Evolutionary conservation across 2,888 invertebrate genomes (phyloP).

Genomic region (Sarcophaga caerulescens): DNA sequence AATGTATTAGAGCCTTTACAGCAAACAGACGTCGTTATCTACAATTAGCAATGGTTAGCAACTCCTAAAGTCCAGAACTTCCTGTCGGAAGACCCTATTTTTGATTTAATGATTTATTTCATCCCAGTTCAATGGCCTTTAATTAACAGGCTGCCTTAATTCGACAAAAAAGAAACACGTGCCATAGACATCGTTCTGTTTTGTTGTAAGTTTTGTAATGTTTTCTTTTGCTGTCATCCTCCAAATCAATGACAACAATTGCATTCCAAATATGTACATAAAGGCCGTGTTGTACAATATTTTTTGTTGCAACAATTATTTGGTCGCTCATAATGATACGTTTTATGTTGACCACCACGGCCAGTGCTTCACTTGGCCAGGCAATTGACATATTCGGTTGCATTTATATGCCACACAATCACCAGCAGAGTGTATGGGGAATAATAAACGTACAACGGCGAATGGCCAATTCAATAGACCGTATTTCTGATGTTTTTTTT

Average conservation of each 20-base stretch:
- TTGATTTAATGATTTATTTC: too few species aligned
- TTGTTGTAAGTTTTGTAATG: too few species aligned
- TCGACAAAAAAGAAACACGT: not conserved
- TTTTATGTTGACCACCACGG: constrained; percentile 60
- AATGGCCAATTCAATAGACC: not conserved
- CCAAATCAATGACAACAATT: not conserved
- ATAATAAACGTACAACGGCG: constrained; percentile 38
- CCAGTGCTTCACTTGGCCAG: constrained; percentile 60
- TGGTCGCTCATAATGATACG: constrained; percentile 34
- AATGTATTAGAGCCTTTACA: too few species aligned
- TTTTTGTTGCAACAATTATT: constrained; percentile 51
- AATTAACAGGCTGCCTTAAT: not conserved
- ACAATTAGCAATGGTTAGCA: too few species aligned
- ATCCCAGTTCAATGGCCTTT: not conserved
- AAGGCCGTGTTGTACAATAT: constrained; percentile 5
- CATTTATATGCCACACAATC: constrained; percentile 74
- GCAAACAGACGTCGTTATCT: too few species aligned
- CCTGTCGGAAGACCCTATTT: too few species aligned
- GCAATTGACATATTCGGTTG: constrained; percentile 68
- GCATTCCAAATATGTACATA: constrained; percentile 17
- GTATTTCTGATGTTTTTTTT: too few species aligned
- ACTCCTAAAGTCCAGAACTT: too few species aligned
- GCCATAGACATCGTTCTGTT: too few species aligned
- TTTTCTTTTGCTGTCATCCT: too few species aligned
- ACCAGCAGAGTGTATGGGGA: constrained; percentile 62